phyloP scores from a whole-genome alignment of 1,140 invertebrate genomes.

The Solenopsis invicta region DNA sequence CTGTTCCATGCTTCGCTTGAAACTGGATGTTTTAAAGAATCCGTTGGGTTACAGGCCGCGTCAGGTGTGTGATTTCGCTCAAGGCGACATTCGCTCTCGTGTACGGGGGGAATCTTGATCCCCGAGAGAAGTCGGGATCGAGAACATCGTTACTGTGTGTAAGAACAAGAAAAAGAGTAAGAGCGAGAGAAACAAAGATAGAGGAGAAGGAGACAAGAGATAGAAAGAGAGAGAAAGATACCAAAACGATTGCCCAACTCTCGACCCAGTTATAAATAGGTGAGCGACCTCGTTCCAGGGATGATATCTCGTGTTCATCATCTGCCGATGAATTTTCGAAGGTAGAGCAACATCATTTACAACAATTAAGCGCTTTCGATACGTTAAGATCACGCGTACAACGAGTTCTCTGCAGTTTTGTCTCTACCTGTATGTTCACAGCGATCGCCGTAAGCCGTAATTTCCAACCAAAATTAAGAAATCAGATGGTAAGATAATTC shows the following conservation, averaged over 20 bases:
- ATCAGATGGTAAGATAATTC: slow-evolving; percentile 32
- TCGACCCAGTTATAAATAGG: slow-evolving; percentile 86
- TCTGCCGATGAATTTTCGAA: slow-evolving; percentile 78
- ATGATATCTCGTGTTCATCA: slow-evolving; percentile 80
- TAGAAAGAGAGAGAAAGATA: slow-evolving; percentile 55
- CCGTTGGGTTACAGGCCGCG: slow-evolving; percentile 36
- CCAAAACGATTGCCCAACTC: slow-evolving; percentile 67
- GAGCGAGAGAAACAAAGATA: background rate
- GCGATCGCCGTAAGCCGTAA: background rate
- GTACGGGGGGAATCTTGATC: slow-evolving; percentile 71
- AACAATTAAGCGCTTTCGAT: slow-evolving; percentile 35
- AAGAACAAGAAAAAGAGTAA: slow-evolving; percentile 20
- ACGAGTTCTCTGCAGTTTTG: background rate
- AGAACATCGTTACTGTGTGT: slow-evolving; percentile 60
- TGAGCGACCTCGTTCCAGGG: slow-evolving; percentile 82
- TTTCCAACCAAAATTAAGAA: background rate
- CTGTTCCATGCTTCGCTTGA: background rate
- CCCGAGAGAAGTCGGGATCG: slow-evolving; percentile 70
- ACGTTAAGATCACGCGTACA: background rate
- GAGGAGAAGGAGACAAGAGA: slow-evolving; percentile 34
- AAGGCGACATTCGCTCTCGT: slow-evolving; percentile 73
- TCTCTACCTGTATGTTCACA: background rate
- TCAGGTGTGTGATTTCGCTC: slow-evolving; percentile 72
- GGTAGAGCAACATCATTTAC: slow-evolving; percentile 69
- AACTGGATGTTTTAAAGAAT: slow-evolving; percentile 34